Percentiles rank a stretch among this genome's conserved stretches.
phyloP scores from a whole-genome alignment of 2,113 vertebrate species.

The Scomber colias region DNA sequence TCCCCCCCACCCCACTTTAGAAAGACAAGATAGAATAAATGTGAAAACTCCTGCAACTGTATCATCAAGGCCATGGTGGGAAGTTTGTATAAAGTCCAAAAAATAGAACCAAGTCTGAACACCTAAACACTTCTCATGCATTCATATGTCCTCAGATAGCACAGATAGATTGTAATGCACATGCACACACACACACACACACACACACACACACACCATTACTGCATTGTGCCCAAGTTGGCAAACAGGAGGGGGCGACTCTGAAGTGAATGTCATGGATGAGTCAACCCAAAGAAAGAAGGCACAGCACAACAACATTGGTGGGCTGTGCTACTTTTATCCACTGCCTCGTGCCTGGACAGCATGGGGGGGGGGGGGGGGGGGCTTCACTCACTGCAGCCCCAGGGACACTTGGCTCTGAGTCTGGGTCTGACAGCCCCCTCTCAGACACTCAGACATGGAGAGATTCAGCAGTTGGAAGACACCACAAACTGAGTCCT shows the following conservation, averaged over 20 bases:
- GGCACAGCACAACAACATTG: conserved; percentile 3
- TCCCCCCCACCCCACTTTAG: too few species aligned
- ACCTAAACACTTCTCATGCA: conserved; percentile 6
- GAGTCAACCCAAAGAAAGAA: conserved; percentile 54
- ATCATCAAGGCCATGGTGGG: background rate
- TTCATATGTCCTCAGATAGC: background rate
- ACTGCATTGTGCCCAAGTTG: conserved; percentile 25
- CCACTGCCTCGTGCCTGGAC: conserved; percentile 30
- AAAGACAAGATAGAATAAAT: background rate
- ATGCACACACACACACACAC: conserved; percentile 24
- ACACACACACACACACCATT: background rate
- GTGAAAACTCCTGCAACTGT: background rate
- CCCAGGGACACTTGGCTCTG: conserved; percentile 41
- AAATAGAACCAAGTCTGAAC: conserved; percentile 6
- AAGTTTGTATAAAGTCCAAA: background rate
- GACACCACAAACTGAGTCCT: background rate
- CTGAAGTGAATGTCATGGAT: conserved; percentile 56
- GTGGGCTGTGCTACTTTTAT: conserved; percentile 58
- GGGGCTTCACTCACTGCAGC: conserved; percentile 2
- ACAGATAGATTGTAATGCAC: background rate
- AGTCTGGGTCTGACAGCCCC: conserved; percentile 26
- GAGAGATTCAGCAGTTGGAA: conserved; percentile 16
- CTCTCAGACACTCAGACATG: background rate
- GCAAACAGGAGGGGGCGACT: conserved; percentile 18
- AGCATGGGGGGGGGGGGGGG: background rate